These are phyloP conservation scores for Drosophila ficusphila DNA, from an alignment of 1,140 invertebrate genomes.

Conservation along the genomic window DNA sequence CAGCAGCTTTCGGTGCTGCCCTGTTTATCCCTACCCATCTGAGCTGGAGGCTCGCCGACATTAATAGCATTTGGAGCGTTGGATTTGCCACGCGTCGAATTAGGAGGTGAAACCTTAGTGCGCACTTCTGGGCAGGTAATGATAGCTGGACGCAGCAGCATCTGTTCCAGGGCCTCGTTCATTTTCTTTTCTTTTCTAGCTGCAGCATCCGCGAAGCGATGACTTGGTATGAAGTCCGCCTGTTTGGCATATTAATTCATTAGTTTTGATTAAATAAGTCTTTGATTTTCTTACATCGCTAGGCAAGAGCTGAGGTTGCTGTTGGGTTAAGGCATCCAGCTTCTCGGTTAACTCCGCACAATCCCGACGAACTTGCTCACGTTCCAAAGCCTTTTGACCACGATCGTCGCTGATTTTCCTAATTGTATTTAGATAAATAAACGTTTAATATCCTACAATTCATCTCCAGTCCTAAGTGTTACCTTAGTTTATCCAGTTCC, in stretches of 20 bases:
- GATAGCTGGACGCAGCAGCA: conserved; percentile 68
- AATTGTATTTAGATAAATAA: not conserved
- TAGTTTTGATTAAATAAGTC: not conserved
- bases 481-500: conserved; percentile 60
- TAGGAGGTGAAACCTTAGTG: not conserved
- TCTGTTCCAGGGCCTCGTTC: conserved; percentile 69
- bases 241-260: conserved; percentile 2
- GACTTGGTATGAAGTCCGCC: conserved; percentile 56
- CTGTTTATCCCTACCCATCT: conserved; percentile 1
- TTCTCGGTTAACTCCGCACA: conserved; percentile 71
- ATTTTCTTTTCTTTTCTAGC: conserved; percentile 67
- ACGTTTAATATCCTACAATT: not conserved
- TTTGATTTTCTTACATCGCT: conserved; percentile 57
- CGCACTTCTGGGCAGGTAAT: conserved; percentile 73
- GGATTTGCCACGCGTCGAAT: not conserved
- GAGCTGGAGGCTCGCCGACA: conserved; percentile 36
- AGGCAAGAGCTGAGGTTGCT: conserved; percentile 61
- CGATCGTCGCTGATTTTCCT: conserved; percentile 62
- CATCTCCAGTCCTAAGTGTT: not conserved
- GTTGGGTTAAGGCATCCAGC: conserved; percentile 63
- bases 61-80: conserved; percentile 39
- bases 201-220: conserved; percentile 51
- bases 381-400: conserved; percentile 71
- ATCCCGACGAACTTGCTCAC: conserved; percentile 75
- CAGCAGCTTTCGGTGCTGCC: conserved; percentile 57